Conservation (phyloP, 2,888 invertebrate genomes). For the Andrena dorsata region DNA sequence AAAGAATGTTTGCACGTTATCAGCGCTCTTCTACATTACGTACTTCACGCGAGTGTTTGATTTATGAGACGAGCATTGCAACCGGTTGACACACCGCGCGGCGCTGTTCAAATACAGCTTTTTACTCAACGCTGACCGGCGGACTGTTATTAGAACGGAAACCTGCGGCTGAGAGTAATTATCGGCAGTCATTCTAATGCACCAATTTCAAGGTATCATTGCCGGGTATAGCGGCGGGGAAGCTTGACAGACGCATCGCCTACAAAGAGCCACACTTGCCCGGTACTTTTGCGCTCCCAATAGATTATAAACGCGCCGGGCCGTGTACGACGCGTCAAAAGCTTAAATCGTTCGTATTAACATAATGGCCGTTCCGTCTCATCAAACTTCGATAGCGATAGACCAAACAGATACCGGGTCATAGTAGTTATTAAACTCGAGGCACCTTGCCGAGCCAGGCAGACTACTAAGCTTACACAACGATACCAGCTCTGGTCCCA, state of each 20-base stretch:
- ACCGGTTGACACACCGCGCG: constrained; percentile 37
- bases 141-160: neutral
- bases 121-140: constrained; percentile 11
- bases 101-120: constrained; percentile 14
- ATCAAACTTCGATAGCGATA: constrained; percentile 35
- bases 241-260: too few species aligned
- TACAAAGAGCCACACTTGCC: neutral
- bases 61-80: constrained; percentile 59
- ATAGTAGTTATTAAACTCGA: constrained; percentile 48
- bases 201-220: neutral
- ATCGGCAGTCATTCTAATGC: neutral
- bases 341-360: constrained; percentile 16
- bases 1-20: constrained; percentile 62
- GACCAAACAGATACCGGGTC: constrained; percentile 39
- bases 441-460: constrained; percentile 20
- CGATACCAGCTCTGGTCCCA: constrained; percentile 52
- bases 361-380: constrained; percentile 28
- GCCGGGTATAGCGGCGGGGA: neutral
- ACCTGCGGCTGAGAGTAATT: neutral
- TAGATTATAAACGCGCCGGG: constrained; percentile 16
- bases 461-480: constrained; percentile 33
- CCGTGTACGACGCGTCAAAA: neutral
- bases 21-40: constrained; percentile 53
- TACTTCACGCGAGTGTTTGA: constrained; percentile 56
- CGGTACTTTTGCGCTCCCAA: constrained; percentile 1